Base-by-base conservation (phyloP, 92 coral and sea anemone species). In the Umimayanthus chanpuru region DNA sequence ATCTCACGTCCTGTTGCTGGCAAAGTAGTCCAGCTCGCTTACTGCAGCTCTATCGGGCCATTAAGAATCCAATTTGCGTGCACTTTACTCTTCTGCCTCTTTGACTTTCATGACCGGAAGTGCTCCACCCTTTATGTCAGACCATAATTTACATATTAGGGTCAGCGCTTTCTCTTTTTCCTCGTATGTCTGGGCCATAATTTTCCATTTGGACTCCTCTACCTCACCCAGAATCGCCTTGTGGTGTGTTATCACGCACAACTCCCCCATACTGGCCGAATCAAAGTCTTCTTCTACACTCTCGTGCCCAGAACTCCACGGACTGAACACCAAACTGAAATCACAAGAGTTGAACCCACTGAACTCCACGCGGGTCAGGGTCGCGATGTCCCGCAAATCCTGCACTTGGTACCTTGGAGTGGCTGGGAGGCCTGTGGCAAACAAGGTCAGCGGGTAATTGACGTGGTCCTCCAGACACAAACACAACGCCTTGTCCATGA, bases 391-490 rank as follows among this genome's bases (percentile, higher is more conserved):
- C 88, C 99, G 95, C 82, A 97, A 80, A 85, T 94, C 95, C 90
- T 92, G 94, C 43, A 97, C 93, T 44, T 91, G 94, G 86, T 97
- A 93, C 75, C 93, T 98, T 66, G 97, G 93, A 92, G 89, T 92
- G 88, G 93, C 85, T 91, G 99, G 99, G 89, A 97, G 95, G 65
- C 98, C 99, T 43, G 98, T 97, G n/a, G 96, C 98, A 77, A 97
- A 97, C 32, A 97, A 91, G 39, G 99, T 94, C 43, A 97, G 82
- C 43, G 99, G 99, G 86, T 94, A 97, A 65, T 97, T 93, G 38
- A 96, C 99, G 79, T 97, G 99, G 79, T 97, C 96, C 82, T 97
- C 99, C 40, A 90, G 80, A 80, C 98, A 97, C 39, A 93, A 91
- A 88, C 99, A 94, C 32, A 97, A 65, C 26, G 97, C 93, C 39